Conservation (phyloP, 2,797 vertebrate genomes). For the Agapornis canus region DNA sequence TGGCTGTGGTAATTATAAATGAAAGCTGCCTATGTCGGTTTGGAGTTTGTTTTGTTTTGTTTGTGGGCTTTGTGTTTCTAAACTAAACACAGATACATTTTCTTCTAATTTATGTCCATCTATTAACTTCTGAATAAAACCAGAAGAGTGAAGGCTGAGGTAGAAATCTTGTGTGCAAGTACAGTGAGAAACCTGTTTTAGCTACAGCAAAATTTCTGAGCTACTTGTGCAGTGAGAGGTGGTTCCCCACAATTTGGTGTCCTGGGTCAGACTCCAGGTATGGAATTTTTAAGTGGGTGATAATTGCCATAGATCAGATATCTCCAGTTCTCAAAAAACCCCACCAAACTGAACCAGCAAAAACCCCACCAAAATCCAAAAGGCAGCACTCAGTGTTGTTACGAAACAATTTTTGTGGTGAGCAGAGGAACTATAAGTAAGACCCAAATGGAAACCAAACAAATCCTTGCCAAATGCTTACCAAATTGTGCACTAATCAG, state of each 20-base stretch:
- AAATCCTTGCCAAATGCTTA: neutral
- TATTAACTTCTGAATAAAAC: neutral
- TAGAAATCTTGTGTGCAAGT: neutral
- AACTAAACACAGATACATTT: neutral
- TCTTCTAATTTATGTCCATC: neutral
- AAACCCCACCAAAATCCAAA: neutral
- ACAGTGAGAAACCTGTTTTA: neutral
- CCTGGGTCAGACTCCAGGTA: neutral
- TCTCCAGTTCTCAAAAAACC: neutral
- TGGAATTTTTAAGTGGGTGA: neutral
- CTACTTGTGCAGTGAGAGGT: neutral
- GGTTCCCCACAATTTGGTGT: neutral
- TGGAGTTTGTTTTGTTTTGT: neutral
- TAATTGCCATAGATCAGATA: neutral
- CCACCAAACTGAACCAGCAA: neutral
- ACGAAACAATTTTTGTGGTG: neutral
- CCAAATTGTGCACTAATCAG: neutral
- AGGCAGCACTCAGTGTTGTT: neutral
- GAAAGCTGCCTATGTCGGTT: neutral
- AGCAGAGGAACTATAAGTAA: neutral
- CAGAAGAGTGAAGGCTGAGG: neutral
- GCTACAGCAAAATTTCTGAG: neutral
- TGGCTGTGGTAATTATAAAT: slow-evolving; percentile 5
- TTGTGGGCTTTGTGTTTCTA: neutral
- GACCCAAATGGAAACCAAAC: neutral